These are phyloP conservation scores for Phylloscopus collybita DNA, from an alignment of 2,797 vertebrate species.

Conservation along the genomic window DNA sequence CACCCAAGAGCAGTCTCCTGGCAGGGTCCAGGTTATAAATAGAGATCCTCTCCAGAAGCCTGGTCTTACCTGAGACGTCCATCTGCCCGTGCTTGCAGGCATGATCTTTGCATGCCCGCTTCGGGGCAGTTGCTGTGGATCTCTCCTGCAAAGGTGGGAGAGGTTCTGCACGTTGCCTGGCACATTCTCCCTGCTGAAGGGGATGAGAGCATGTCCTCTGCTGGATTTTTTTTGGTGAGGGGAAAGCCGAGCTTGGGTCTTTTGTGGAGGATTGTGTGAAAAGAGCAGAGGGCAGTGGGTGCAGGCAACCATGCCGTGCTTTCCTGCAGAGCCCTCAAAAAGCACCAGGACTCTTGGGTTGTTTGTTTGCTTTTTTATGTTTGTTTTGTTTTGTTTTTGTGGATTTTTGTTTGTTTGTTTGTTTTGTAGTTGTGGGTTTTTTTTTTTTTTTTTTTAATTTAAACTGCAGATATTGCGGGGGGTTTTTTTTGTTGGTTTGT, in stretches of 20 bases:
- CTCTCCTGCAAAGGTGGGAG: not conserved
- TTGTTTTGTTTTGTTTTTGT: no score
- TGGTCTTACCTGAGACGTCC: slow-evolving; percentile 49
- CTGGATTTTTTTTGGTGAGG: not conserved
- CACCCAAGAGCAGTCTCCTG: slow-evolving; percentile 46
- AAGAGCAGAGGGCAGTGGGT: not conserved
- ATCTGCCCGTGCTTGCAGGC: not conserved
- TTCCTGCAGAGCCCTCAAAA: not conserved
- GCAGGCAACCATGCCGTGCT: not conserved
- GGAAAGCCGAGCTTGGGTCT: fast-evolving
- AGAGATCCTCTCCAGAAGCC: slow-evolving; percentile 63
- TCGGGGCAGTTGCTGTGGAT: not conserved
- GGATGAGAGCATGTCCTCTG: fast-evolving
- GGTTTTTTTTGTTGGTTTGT: no score
- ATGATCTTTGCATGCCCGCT: not conserved
- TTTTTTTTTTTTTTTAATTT: no score
- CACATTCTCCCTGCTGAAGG: not conserved
- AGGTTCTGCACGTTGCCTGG: fast-evolving
- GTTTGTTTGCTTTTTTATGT: not conserved
- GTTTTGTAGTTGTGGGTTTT: not conserved
- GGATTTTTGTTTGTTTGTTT: not conserved
- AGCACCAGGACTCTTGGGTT: not conserved
- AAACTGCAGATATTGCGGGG: no score
- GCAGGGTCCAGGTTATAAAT: slow-evolving; percentile 31
- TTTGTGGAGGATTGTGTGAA: not conserved